Base-by-base conservation (phyloP, 2,797 vertebrate species). In the Parambassis ranga region DNA sequence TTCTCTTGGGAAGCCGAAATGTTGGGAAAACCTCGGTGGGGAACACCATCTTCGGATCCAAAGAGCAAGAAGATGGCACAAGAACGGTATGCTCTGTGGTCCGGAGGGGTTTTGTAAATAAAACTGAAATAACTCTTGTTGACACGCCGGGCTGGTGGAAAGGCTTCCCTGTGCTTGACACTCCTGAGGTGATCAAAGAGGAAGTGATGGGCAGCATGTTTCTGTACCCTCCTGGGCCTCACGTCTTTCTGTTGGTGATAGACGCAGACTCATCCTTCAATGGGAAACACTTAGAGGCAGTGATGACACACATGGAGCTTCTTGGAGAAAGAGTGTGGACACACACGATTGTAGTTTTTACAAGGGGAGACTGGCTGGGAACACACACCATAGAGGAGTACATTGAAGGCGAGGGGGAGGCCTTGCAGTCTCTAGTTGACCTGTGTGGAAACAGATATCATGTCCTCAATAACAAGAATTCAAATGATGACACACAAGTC, bases 81-180 rank as follows among this genome's bases (percentile, higher is more conserved):
- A 46, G 59, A 69, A 85, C 65, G 0, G 7, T 37, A 1, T 28
- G 31, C 0, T 84, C 68, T 0, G 58, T 22, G 24, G 30, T 37
- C 41, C 15, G 1, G 3, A 10, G 0, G 0, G 75, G 81, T 14
- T 79, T 28, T 33, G 53, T 76, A 15, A 68, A 28, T 37, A 15
- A 67, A 65, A 83, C 63, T 0, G 47, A 77, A 36, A 60, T 86
- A 24, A 75, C 32, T 16, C 2, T 84, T 6, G 78, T 84, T 8
- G 83, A 84, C 67, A 89, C 83, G 5, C 75, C 75, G 4, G 75
- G 87, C 5, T 87, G 81, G 75, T 75, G 76, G 76, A 83, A 79
- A 74, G 60, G 60, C 26, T 82, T 73, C 46, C 1, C 13, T 6
- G 62, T 6, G 4, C 39, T 1, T 1, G 56, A 80, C 52, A 84